Evolutionary conservation across 2,113 vertebrate genomes (phyloP).

Genomic region (Gila orcuttii): DNA sequence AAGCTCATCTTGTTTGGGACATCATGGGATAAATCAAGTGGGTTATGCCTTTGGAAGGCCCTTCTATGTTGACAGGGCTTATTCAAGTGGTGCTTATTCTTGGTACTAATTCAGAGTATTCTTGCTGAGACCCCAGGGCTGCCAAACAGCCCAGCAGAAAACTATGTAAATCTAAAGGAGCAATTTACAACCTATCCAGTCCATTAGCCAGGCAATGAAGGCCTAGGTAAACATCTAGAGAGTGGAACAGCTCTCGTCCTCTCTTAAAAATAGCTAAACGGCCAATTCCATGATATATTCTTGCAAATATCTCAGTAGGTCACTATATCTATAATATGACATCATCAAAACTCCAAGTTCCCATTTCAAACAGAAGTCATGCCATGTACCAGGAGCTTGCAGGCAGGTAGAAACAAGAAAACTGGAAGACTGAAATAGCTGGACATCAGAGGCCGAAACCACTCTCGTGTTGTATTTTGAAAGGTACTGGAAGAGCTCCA

Average conservation of each 20-base stretch:
- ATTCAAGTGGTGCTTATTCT: neutral
- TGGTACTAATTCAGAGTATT: neutral
- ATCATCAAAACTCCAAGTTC: neutral
- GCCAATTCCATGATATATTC: neutral
- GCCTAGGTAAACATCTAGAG: slow-evolving; percentile 10
- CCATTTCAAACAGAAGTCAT: neutral
- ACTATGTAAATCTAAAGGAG: neutral
- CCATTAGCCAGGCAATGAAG: slow-evolving; percentile 11
- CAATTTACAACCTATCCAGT: neutral
- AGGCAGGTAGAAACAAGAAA: neutral
- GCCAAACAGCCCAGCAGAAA: neutral
- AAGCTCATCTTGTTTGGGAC: neutral
- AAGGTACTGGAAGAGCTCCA: slow-evolving; percentile 15
- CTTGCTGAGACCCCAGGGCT: neutral
- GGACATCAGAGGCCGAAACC: slow-evolving; percentile 20
- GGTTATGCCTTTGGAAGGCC: neutral
- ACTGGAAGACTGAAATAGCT: neutral
- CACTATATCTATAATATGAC: neutral
- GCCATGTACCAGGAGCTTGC: neutral
- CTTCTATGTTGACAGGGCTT: neutral
- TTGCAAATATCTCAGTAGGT: neutral
- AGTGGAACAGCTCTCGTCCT: neutral
- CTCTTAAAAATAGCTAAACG: neutral
- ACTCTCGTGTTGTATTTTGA: slow-evolving; percentile 2
- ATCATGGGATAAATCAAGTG: neutral